Evolutionary conservation across 2,113 vertebrate species (phyloP).

Genomic region (Ahaetulla prasina): DNA sequence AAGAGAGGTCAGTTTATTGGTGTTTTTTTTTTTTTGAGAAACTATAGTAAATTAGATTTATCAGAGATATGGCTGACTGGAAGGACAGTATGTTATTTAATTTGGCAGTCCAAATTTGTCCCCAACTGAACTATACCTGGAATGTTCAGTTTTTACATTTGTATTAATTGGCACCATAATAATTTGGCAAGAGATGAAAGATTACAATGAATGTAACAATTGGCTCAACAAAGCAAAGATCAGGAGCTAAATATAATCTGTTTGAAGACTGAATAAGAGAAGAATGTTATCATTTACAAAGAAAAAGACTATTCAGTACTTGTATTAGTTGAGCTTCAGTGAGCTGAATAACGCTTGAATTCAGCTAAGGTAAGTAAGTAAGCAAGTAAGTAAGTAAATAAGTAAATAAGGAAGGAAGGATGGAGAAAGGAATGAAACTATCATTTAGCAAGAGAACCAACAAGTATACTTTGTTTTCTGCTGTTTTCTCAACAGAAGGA

Average conservation of each 20-base stretch:
- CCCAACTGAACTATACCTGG: neutral
- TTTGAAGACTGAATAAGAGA: neutral
- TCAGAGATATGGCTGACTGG: neutral
- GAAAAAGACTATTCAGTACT: neutral
- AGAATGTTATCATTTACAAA: neutral
- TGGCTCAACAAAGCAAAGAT: neutral
- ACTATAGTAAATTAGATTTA: neutral
- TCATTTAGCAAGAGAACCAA: neutral
- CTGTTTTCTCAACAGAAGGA: neutral
- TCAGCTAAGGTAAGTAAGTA: neutral
- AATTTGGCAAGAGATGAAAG: conserved; percentile 10
- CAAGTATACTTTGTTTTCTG: neutral
- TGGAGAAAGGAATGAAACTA: neutral
- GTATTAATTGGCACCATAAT: neutral
- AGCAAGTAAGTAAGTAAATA: fast-evolving
- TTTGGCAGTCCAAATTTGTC: neutral
- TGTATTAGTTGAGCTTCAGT: neutral
- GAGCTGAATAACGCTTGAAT: neutral
- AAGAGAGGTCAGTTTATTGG: neutral
- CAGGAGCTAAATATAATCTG: neutral
- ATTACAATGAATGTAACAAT: neutral
- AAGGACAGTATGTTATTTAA: neutral
- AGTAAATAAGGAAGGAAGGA: neutral
- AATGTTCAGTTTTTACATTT: neutral
- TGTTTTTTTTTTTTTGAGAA: neutral